A percentile compares a stretch with the other conserved stretches of the same genome.
phyloP scores from a whole-genome alignment of 1,140 invertebrate genomes.

The Acyrthosiphon pisum region DNA sequence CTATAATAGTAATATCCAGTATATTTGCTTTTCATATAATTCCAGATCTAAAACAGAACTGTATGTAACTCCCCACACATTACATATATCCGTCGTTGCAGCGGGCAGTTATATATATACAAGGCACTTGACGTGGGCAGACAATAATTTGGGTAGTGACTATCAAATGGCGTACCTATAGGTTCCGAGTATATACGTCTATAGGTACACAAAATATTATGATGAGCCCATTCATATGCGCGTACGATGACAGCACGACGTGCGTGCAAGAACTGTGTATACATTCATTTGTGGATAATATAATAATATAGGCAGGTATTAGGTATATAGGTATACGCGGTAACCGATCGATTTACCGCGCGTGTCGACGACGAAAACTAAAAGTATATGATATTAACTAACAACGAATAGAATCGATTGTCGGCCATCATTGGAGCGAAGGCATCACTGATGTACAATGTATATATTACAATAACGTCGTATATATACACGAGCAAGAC shows the following conservation, averaged over 20 bases:
- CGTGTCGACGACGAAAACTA: neutral
- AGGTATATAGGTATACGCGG: neutral
- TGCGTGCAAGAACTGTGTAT: neutral
- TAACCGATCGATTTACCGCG: neutral
- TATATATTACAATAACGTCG: neutral
- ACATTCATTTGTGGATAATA: neutral
- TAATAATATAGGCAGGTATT: neutral
- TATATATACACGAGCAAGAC: neutral
- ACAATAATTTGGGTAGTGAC: neutral
- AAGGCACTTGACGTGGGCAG: neutral
- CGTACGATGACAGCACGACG: neutral
- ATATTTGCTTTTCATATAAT: no score
- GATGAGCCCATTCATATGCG: neutral
- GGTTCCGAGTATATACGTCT: neutral
- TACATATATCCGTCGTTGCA: no score
- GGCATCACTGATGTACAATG: neutral
- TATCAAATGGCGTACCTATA: neutral
- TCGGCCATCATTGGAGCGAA: neutral
- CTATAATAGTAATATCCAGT: no score
- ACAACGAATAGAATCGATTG: neutral
- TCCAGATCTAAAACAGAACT: no score
- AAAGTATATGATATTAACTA: neutral
- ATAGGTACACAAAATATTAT: neutral
- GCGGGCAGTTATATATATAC: no score
- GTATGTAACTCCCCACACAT: no score